Conservation (phyloP, 2,797 vertebrate species). For the Trematomus bernacchii region DNA sequence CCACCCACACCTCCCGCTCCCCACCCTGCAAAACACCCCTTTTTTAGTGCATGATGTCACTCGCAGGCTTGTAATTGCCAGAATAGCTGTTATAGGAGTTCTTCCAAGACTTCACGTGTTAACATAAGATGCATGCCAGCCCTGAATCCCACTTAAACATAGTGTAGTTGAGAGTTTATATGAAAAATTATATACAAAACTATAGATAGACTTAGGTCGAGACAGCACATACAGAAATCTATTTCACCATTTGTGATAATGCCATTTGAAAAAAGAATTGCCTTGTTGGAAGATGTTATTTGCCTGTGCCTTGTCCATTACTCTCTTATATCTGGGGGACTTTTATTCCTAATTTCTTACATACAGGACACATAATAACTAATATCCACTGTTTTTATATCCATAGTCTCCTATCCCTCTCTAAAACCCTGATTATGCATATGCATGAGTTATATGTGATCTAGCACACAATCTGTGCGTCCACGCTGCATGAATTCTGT, state of each 20-base stretch:
- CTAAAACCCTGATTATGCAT: slow-evolving; percentile 35
- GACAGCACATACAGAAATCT: slow-evolving; percentile 26
- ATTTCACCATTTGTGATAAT: slow-evolving; percentile 46
- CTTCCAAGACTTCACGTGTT: slow-evolving; percentile 43
- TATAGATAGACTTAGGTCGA: slow-evolving; percentile 18
- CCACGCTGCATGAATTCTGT: slow-evolving; percentile 47
- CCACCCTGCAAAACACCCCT: slow-evolving; percentile 26
- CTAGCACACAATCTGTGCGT: slow-evolving; percentile 25
- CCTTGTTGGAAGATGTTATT: slow-evolving; percentile 38
- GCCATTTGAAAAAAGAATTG: slow-evolving; percentile 50
- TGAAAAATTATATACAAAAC: slow-evolving; percentile 13
- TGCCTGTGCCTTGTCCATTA: slow-evolving; percentile 47
- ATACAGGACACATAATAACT: slow-evolving; percentile 33
- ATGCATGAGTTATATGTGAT: slow-evolving; percentile 35
- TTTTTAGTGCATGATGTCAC: slow-evolving; percentile 70
- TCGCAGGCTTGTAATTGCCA: slow-evolving; percentile 29
- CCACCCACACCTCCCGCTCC: slow-evolving; percentile 48
- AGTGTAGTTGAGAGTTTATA: background rate
- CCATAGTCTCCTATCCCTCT: slow-evolving; percentile 24
- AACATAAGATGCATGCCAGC: slow-evolving; percentile 34
- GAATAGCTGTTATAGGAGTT: slow-evolving; percentile 35
- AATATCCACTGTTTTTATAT: slow-evolving; percentile 35
- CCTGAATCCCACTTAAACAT: slow-evolving; percentile 5
- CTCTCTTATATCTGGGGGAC: slow-evolving; percentile 27
- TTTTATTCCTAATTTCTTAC: slow-evolving; percentile 44